Conservation (phyloP, 2,888 invertebrate genomes). For the Athalia cordata region DNA sequence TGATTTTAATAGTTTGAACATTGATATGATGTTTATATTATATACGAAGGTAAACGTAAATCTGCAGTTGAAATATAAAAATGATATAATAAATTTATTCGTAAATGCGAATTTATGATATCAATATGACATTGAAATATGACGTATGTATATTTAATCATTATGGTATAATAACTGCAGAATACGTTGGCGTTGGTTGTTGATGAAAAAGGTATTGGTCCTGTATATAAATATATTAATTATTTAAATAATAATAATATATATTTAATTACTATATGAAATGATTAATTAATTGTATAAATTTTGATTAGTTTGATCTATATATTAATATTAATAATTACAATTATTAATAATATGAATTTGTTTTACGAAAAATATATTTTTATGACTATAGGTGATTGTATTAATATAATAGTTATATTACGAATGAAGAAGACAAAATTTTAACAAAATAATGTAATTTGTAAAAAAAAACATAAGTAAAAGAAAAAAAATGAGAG, state of each 20-base stretch:
- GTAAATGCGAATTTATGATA: neutral
- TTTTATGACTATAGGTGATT: slow-evolving; percentile 29
- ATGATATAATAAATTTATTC: neutral
- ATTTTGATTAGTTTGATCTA: slow-evolving; percentile 36
- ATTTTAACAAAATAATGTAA: slow-evolving; percentile 6
- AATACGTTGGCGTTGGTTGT: slow-evolving; percentile 1
- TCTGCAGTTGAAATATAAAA: slow-evolving; percentile 8
- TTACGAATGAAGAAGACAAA: slow-evolving; percentile 13
- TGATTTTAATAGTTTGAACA: slow-evolving; percentile 22
- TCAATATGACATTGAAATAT: neutral
- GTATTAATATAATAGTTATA: slow-evolving; percentile 29
- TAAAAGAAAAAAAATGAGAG: neutral
- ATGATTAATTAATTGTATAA: neutral
- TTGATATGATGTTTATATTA: slow-evolving; percentile 25
- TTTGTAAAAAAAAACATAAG: neutral
- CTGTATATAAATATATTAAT: slow-evolving; percentile 14
- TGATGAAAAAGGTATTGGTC: slow-evolving; percentile 26
- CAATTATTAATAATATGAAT: neutral
- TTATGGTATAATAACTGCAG: slow-evolving; percentile 16
- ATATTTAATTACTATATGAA: slow-evolving; percentile 23
- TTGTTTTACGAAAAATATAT: slow-evolving; percentile 36
- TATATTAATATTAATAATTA: neutral
- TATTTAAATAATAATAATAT: slow-evolving; percentile 26
- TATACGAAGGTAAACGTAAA: neutral
- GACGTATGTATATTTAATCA: neutral